Conservation (phyloP, 2,888 invertebrate genomes). For the Coelopa pilipes region DNA sequence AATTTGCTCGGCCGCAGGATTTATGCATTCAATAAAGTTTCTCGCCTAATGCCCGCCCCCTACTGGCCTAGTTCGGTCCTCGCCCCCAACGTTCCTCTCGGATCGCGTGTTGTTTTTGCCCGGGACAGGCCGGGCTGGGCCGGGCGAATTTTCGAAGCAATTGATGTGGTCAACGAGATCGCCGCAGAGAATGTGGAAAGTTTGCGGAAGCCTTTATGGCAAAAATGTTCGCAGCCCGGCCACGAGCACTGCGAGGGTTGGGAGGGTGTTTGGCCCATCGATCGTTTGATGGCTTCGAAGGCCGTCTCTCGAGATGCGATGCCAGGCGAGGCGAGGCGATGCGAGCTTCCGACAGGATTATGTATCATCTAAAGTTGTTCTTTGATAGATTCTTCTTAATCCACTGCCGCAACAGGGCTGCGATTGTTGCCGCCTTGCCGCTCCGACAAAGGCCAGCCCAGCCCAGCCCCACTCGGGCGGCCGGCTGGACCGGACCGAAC, state of each 20-base stretch:
- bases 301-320: too few species aligned
- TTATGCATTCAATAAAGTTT: constrained; percentile 33
- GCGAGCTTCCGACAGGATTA: constrained; percentile 8
- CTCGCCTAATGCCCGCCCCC: neutral
- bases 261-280: too few species aligned
- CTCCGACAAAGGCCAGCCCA: too few species aligned
- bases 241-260: neutral
- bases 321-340: too few species aligned
- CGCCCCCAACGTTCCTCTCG: too few species aligned
- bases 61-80: neutral
- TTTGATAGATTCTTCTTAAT: constrained; percentile 32
- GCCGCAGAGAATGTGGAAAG: constrained; percentile 37
- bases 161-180: constrained; percentile 38
- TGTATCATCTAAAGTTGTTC: constrained; percentile 17
- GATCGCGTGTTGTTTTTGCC: too few species aligned
- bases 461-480: too few species aligned
- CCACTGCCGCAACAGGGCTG: constrained; percentile 11
- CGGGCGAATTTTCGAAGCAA: constrained; percentile 10
- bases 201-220: constrained; percentile 41
- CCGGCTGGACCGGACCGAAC: neutral
- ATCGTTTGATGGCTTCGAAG: neutral
- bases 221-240: constrained; percentile 33
- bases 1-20: constrained; percentile 23
- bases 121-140: too few species aligned
- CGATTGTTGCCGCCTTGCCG: constrained; percentile 7